Conservation (phyloP, 64 coral and sea anemone genomes). For the Pocillopora damicornis region DNA sequence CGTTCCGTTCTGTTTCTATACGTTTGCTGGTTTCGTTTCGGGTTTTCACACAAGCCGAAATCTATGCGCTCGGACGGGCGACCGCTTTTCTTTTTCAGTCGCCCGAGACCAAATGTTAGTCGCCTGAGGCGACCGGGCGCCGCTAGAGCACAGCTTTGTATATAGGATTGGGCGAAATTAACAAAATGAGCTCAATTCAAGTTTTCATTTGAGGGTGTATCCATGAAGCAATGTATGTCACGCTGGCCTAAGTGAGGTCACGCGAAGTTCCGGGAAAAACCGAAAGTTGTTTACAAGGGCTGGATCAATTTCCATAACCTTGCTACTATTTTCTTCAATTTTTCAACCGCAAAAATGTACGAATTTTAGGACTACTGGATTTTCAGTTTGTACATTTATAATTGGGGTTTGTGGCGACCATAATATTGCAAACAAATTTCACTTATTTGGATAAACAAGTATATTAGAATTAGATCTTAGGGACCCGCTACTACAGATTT, state of each 20-base stretch:
- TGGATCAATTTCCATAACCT: background rate
- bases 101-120: no score
- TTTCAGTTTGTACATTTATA: background rate
- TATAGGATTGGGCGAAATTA: background rate
- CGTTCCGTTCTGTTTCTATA: no score
- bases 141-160: background rate
- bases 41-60: background rate
- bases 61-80: no score
- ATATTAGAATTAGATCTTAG: no score
- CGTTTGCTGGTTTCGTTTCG: background rate
- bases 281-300: background rate
- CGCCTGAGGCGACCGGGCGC: no score
- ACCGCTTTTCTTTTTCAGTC: no score
- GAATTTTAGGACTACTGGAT: background rate
- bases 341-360: background rate
- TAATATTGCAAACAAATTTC: background rate
- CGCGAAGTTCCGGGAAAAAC: conserved; percentile 12
- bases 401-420: background rate
- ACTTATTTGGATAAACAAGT: background rate
- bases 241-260: background rate
- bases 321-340: background rate
- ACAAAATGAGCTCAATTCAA: background rate
- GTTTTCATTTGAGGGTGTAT: background rate
- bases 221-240: background rate
- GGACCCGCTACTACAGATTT: no score